Evolutionary conservation across 2,797 vertebrate genomes (phyloP).

Genomic region (Tauraco hartlaubi): DNA sequence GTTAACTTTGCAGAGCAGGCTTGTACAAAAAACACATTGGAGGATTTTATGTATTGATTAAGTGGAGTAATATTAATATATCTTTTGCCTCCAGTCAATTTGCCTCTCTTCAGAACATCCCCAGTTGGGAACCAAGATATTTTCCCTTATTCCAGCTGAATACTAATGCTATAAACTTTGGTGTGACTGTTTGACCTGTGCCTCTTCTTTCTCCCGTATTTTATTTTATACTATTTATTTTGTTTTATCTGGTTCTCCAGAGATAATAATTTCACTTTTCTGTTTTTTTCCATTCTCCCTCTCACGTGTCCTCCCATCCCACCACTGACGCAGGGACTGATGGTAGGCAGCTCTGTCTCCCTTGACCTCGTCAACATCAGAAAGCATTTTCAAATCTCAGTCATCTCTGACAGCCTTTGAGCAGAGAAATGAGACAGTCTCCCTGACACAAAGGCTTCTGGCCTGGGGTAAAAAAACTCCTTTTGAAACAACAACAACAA

Average conservation of each 20-base stretch:
- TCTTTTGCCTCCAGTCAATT: constrained; percentile 82
- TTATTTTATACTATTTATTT: constrained; percentile 56
- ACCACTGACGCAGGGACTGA: constrained; percentile 73
- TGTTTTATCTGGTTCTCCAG: constrained; percentile 65
- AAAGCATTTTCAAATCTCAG: constrained; percentile 86
- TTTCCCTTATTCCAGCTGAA: constrained; percentile 79
- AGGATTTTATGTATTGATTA: constrained; percentile 86
- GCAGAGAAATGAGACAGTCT: constrained; percentile 86
- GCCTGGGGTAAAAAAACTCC: constrained; percentile 85
- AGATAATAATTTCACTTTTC: constrained; percentile 59
- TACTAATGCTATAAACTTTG: constrained; percentile 77
- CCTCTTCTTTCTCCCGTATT: constrained; percentile 48
- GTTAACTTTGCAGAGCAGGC: constrained; percentile 71
- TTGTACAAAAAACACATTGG: constrained; percentile 77
- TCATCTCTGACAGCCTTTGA: constrained; percentile 89
- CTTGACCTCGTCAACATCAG: constrained; percentile 87
- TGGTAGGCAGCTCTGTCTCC: constrained; percentile 79
- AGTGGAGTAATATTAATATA: constrained; percentile 83
- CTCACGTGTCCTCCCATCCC: constrained; percentile 74
- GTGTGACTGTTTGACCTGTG: constrained; percentile 75
- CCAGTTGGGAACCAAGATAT: constrained; percentile 74
- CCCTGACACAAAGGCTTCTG: constrained; percentile 86
- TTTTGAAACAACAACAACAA: constrained; percentile 81
- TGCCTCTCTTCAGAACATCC: constrained; percentile 77
- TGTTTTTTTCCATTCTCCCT: constrained; percentile 47